Percentiles rank a stretch among this genome's conserved stretches.
phyloP scores from a whole-genome alignment of 2,888 invertebrate genomes.

The Torymus tubicola region DNA sequence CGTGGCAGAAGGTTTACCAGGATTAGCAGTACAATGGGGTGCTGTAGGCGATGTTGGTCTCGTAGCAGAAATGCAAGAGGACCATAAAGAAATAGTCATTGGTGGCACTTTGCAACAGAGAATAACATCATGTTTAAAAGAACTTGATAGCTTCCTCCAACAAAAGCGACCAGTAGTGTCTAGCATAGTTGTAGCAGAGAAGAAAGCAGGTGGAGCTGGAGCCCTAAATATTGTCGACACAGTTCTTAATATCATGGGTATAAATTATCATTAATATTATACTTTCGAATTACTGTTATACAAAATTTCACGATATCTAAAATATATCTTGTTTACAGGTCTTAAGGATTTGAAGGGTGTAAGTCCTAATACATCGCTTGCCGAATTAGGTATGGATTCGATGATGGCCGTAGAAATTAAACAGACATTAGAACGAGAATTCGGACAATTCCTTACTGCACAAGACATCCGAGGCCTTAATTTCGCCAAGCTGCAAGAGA shows the following conservation, averaged over 20 bases:
- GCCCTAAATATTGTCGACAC: slow-evolving; percentile 85
- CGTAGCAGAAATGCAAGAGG: slow-evolving; percentile 87
- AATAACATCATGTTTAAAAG: slow-evolving; percentile 87
- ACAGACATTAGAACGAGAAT: slow-evolving; percentile 92
- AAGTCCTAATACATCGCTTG: slow-evolving; percentile 84
- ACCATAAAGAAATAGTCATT: slow-evolving; percentile 83
- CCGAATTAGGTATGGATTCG: slow-evolving; percentile 97
- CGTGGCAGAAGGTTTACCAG: slow-evolving; percentile 77
- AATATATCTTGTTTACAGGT: slow-evolving; percentile 62
- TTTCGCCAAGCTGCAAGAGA: slow-evolving; percentile 80
- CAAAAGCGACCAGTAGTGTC: slow-evolving; percentile 82
- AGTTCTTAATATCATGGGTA: slow-evolving; percentile 80
- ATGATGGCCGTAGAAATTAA: slow-evolving; percentile 98
- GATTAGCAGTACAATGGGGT: slow-evolving; percentile 82
- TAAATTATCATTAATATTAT: too few relatives aligned
- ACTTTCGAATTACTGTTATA: background rate
- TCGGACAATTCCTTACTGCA: slow-evolving; percentile 89
- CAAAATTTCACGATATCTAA: background rate
- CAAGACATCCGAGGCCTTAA: slow-evolving; percentile 91
- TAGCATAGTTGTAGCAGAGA: slow-evolving; percentile 93
- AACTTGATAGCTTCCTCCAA: slow-evolving; percentile 86
- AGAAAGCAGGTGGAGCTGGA: slow-evolving; percentile 81
- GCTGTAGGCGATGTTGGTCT: slow-evolving; percentile 85
- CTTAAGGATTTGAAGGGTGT: slow-evolving; percentile 80
- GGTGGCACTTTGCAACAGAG: slow-evolving; percentile 91